Conservation (phyloP, 2,113 vertebrate species). For the Protobothrops mucrosquamatus region DNA sequence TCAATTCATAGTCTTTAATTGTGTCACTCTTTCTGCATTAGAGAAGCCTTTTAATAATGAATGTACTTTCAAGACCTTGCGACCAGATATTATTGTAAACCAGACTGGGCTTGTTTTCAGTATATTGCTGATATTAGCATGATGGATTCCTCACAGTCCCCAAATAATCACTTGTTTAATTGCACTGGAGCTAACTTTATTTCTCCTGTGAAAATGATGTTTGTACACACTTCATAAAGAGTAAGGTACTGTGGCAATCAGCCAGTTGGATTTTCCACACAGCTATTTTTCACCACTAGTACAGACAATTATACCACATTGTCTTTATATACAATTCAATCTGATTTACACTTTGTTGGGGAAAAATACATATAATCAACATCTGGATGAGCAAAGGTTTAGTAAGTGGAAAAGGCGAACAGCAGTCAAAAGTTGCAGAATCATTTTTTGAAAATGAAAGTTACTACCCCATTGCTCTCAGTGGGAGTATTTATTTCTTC, state of each 20-base stretch:
- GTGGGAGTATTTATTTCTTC: background rate
- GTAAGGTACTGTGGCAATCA: background rate
- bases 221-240: constrained; percentile 10
- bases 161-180: background rate
- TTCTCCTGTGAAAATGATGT: background rate
- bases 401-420: background rate
- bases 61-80: background rate
- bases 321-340: background rate
- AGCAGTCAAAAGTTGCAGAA: background rate
- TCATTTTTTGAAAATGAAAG: background rate
- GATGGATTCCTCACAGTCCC: background rate
- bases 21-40: background rate
- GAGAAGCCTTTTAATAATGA: background rate
- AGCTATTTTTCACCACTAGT: background rate
- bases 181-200: background rate
- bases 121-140: background rate
- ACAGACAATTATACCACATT: background rate
- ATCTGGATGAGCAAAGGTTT: constrained; percentile 1
- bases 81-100: background rate
- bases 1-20: rapidly evolving
- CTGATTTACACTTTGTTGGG: background rate
- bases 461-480: background rate
- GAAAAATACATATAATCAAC: background rate
- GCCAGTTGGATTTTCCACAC: constrained; percentile 1
- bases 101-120: background rate